Percentiles rank a stretch among this genome's conserved stretches.
phyloP scores from a whole-genome alignment of 2,888 invertebrate genomes.

The Hybos culiciformis region DNA sequence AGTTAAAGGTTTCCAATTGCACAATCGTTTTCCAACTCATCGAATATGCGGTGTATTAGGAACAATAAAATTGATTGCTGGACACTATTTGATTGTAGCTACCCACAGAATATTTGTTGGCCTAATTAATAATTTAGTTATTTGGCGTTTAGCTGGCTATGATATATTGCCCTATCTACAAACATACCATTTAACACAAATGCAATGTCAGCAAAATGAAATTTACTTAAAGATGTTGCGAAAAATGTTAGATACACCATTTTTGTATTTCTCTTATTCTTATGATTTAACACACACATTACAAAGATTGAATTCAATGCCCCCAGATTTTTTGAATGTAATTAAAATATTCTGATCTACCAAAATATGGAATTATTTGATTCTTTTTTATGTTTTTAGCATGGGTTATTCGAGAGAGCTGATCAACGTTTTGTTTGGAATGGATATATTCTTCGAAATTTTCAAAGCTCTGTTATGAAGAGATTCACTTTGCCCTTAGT shows the following conservation, averaged over 20 bases:
- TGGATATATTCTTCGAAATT: constrained; percentile 58
- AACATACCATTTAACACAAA: constrained; percentile 67
- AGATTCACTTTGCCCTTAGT: constrained; percentile 79
- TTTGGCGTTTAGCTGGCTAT: constrained; percentile 65
- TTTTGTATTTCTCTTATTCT: constrained; percentile 86
- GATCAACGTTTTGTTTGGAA: constrained; percentile 94
- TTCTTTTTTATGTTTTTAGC: constrained; percentile 34
- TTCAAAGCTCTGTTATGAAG: constrained; percentile 59
- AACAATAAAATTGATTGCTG: constrained; percentile 67
- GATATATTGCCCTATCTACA: constrained; percentile 77
- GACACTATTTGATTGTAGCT: constrained; percentile 77
- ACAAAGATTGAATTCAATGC: constrained; percentile 72
- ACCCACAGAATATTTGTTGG: constrained; percentile 70
- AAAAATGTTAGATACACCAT: constrained; percentile 64
- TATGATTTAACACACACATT: constrained; percentile 87
- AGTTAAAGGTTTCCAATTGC: constrained; percentile 48
- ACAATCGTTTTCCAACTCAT: constrained; percentile 44
- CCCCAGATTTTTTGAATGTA: constrained; percentile 69
- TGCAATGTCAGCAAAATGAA: constrained; percentile 71
- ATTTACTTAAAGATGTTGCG: constrained; percentile 77
- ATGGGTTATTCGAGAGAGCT: constrained; percentile 62
- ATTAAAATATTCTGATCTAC: background rate
- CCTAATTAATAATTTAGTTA: constrained; percentile 61
- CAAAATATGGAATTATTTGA: background rate
- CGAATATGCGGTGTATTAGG: constrained; percentile 84